These are phyloP conservation scores for Bambusicola thoracicus DNA, from an alignment of 2,113 vertebrate genomes.

Conservation along the genomic window DNA sequence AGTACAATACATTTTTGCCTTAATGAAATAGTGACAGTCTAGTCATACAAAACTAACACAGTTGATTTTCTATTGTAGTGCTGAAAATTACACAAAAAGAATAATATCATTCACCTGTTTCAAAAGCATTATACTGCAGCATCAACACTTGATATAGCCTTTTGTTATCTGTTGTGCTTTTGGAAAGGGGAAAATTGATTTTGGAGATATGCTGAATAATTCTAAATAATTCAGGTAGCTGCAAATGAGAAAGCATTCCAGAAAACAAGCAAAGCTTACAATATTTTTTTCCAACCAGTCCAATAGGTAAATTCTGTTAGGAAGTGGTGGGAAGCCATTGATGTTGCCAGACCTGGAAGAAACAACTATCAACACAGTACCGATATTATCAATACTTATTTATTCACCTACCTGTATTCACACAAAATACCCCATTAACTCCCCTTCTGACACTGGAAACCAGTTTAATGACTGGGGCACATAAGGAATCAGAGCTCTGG, in stretches of 20 bases:
- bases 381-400: no score
- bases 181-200: neutral
- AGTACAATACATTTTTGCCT: neutral
- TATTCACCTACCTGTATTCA: neutral
- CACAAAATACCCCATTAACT: neutral
- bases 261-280: neutral
- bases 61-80: slow-evolving; percentile 46
- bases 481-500: neutral
- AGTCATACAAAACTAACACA: slow-evolving; percentile 17
- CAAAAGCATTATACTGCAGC: neutral
- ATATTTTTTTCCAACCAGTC: neutral
- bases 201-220: neutral
- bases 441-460: neutral
- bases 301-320: neutral
- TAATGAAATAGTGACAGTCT: neutral
- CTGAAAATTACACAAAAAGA: slow-evolving; percentile 20
- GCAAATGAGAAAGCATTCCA: neutral
- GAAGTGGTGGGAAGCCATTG: neutral
- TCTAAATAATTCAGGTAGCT: slow-evolving; percentile 47
- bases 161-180: neutral
- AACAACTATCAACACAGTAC: fast-evolving
- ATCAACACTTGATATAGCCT: neutral
- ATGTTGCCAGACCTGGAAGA: neutral
- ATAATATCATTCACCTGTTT: neutral
- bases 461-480: neutral